A percentile compares a stretch with the other conserved stretches of the same genome.
phyloP scores from a whole-genome alignment of 2,888 invertebrate species.

The Standfussiana lucernea region DNA sequence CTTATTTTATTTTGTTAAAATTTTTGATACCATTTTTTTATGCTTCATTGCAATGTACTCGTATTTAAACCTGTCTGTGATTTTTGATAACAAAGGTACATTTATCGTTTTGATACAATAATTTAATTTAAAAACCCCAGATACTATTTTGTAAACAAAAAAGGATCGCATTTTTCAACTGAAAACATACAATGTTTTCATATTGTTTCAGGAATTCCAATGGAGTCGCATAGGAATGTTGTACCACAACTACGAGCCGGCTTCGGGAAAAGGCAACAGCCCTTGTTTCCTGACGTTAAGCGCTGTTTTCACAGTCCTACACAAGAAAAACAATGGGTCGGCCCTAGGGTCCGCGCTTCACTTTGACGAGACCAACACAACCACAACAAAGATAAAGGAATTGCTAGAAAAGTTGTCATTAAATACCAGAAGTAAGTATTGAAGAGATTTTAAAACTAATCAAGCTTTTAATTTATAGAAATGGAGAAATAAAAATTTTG shows the following conservation, averaged over 20 bases:
- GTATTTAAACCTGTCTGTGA: neutral
- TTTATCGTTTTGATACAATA: neutral
- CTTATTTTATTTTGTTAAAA: slow-evolving; percentile 15
- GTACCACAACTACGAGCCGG: slow-evolving; percentile 93
- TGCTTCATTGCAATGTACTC: neutral
- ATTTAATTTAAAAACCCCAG: neutral
- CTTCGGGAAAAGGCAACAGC: slow-evolving; percentile 92
- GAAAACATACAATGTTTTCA: slow-evolving; percentile 10
- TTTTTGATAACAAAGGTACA: neutral
- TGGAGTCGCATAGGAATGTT: slow-evolving; percentile 94
- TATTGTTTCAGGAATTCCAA: slow-evolving; percentile 91
- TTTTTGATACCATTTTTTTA: neutral
- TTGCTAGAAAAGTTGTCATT: slow-evolving; percentile 91
- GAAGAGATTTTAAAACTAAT: slow-evolving; percentile 39
- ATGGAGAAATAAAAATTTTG: slow-evolving; percentile 48
- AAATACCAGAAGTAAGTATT: slow-evolving; percentile 93
- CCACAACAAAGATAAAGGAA: slow-evolving; percentile 89
- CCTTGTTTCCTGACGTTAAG: slow-evolving; percentile 94
- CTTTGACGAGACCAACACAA: slow-evolving; percentile 92
- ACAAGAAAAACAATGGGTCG: slow-evolving; percentile 86
- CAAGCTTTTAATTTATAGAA: slow-evolving; percentile 12
- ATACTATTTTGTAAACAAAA: neutral
- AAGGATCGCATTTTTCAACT: neutral
- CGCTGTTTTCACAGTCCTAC: slow-evolving; percentile 91
- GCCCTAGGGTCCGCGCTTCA: slow-evolving; percentile 88